Percentiles rank a stretch among this genome's conserved stretches.
These are phyloP conservation scores for Dicyrtoma fusca DNA, from an alignment of 2,888 invertebrate species.

Conservation along the genomic window DNA sequence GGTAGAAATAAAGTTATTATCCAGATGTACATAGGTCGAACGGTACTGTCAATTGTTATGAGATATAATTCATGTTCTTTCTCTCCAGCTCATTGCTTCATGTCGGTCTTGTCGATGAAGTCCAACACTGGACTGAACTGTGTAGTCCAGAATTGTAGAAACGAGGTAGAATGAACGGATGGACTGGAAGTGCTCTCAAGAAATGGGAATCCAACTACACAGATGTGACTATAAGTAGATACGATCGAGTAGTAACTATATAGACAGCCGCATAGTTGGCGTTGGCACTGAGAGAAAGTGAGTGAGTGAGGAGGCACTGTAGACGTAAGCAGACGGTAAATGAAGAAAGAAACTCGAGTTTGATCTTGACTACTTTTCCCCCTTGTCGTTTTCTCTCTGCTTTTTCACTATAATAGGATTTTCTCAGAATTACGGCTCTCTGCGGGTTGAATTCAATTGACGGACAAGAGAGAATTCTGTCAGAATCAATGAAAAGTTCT, in stretches of 20 bases:
- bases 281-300: neutral
- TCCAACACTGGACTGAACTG: too few relatives aligned
- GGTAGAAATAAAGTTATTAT: too few relatives aligned
- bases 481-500: slow-evolving; percentile 8
- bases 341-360: slow-evolving; percentile 12
- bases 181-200: too few relatives aligned
- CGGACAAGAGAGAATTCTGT: slow-evolving; percentile 2
- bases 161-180: neutral
- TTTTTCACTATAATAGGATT: slow-evolving; percentile 31
- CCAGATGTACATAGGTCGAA: too few relatives aligned
- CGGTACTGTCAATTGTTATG: too few relatives aligned
- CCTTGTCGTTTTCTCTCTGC: slow-evolving; percentile 14
- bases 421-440: slow-evolving; percentile 24
- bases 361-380: neutral
- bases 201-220: too few relatives aligned
- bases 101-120: too few relatives aligned
- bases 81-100: too few relatives aligned
- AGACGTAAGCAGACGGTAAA: neutral
- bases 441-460: slow-evolving; percentile 13
- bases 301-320: neutral
- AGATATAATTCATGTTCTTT: too few relatives aligned
- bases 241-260: neutral
- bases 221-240: neutral
- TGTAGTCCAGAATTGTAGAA: too few relatives aligned
- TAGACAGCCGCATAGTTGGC: neutral